Evolutionary conservation across 2,888 invertebrate species (phyloP).

Genomic region (Drosophila monieri): DNA sequence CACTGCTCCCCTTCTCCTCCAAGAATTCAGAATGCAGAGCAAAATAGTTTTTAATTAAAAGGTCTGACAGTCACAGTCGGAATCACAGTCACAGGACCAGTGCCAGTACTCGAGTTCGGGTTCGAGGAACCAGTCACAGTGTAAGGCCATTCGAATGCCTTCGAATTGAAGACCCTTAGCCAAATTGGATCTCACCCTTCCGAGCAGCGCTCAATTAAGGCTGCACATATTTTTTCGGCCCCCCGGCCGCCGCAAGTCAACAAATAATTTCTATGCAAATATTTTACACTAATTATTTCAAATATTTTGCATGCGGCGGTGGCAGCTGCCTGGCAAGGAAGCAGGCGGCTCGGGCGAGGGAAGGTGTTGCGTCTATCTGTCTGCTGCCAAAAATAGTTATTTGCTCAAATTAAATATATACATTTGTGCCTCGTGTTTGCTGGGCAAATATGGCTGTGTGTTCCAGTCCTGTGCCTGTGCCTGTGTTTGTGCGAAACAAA

Average conservation of each 20-base stretch:
- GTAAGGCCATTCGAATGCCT: neutral
- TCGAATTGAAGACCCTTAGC: neutral
- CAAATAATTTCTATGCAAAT: conserved; percentile 77
- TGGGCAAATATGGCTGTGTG: conserved; percentile 62
- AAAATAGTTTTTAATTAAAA: conserved; percentile 79
- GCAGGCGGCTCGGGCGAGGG: conserved; percentile 3
- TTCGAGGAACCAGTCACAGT: neutral
- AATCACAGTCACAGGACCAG: conserved; percentile 12
- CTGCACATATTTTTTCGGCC: conserved; percentile 42
- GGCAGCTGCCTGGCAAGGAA: conserved; percentile 25
- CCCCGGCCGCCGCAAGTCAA: conserved; percentile 63
- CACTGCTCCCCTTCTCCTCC: conserved; percentile 25
- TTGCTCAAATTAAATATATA: conserved; percentile 77
- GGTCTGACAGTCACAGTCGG: conserved; percentile 56
- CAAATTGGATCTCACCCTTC: conserved; percentile 7
- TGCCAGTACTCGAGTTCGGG: too few species aligned
- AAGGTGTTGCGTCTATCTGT: conserved; percentile 40
- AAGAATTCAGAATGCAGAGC: conserved; percentile 70
- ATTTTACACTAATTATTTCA: conserved; percentile 79
- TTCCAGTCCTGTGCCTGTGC: neutral
- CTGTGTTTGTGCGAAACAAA: conserved; percentile 54
- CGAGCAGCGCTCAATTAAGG: conserved; percentile 50
- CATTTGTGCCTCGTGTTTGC: conserved; percentile 74
- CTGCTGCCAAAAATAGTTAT: conserved; percentile 75
- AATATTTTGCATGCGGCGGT: conserved; percentile 70